Conservation (phyloP, 2,888 invertebrate genomes). For the Octonoba sinensis region DNA sequence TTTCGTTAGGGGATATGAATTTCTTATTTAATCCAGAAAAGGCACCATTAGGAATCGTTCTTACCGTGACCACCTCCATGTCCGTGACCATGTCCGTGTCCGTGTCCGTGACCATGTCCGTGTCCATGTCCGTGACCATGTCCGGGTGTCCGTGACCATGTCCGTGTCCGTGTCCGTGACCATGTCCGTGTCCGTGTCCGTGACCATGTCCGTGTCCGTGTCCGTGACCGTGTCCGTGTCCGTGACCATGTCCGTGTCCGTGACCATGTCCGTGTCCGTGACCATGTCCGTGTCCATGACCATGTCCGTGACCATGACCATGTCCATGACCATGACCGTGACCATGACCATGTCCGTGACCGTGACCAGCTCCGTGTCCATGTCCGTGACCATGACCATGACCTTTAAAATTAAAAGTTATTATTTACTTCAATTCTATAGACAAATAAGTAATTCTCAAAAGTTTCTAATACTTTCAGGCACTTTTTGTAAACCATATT, state of each 20-base stretch:
- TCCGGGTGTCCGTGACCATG: conserved; percentile 18
- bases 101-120: conserved; percentile 16
- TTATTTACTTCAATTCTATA: too few species aligned
- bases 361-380: conserved; percentile 27
- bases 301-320: background rate
- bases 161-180: conserved; percentile 24
- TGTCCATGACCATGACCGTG: conserved; percentile 8
- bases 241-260: conserved; percentile 30
- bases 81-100: conserved; percentile 36
- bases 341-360: conserved; percentile 17
- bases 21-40: too few species aligned
- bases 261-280: conserved; percentile 22
- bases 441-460: too few species aligned
- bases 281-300: conserved; percentile 16
- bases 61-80: conserved; percentile 13
- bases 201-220: conserved; percentile 22
- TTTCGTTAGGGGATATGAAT: too few species aligned
- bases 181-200: conserved; percentile 18
- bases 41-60: too few species aligned
- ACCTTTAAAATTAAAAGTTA: background rate
- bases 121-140: conserved; percentile 13
- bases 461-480: too few species aligned
- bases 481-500: too few species aligned
- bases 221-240: conserved; percentile 27
- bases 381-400: conserved; percentile 42